Base-by-base conservation (phyloP, 2,888 invertebrate species). In the Ennomos quercinarius region DNA sequence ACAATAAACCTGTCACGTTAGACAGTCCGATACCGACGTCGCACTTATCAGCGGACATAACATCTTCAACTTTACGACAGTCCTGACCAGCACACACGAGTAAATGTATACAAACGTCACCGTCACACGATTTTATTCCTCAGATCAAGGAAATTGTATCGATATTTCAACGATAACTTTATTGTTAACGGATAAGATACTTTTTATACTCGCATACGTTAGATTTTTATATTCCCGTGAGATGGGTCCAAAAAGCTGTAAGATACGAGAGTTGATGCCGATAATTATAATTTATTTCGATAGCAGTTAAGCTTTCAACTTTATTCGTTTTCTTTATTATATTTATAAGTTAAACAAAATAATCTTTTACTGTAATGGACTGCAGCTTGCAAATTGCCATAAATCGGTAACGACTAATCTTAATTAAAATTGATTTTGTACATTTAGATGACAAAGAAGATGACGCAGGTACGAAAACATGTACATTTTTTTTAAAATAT, bases 81-180 rank as follows among this genome's bases (percentile, higher is more conserved):
- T 81, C 83, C 81, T 80, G 81, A 81, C 77, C 78, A 74, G 79
- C 83, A 81, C 83, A 81, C 84, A 82, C 80, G 83, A 82, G 89
- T 91, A 91, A 91, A 90, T 88, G 75, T 75, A 77, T 84, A 85
- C 82, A 83, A 87, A 86, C 85, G 89, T 88, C 89, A 87, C 67
- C 80, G 78, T 71, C 75, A 78, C 79, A 75, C 81, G 85, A 88
- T 89, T 91, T 90, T 88, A 89, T 90, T 88, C 84, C 83, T 84
- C 88, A 81, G 89, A 91, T 91, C 91, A 89, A 86, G 88, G 84
- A 87, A 89, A 91, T 88, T 87, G 89, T 87, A 87, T 88, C 89
- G 87, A 89, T 91, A 91, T 87, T 88, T 90, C 88, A 89, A 81
- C 80, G 86, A 88, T 89, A 90, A 87, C 85, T 87, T 83, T 83